phyloP scores from a whole-genome alignment of 2,113 vertebrate genomes.

The Numenius arquata region DNA sequence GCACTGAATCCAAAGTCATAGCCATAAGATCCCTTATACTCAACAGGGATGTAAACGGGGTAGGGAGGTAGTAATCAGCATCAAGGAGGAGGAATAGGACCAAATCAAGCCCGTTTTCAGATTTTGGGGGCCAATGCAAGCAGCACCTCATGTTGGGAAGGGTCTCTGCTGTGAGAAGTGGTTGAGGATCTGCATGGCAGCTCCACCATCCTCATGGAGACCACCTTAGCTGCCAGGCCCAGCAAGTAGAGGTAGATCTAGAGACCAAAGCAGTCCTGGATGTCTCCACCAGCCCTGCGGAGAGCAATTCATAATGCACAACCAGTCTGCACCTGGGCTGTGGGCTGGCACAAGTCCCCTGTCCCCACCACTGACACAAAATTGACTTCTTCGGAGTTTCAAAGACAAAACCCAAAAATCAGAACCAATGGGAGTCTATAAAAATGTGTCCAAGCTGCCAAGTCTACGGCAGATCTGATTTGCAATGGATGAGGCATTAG shows the following conservation, averaged over 20 bases:
- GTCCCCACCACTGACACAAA: not conserved
- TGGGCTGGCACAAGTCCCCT: not conserved
- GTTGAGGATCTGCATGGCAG: not conserved
- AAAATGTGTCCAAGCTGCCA: not conserved
- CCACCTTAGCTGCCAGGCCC: not conserved
- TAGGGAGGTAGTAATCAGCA: not conserved
- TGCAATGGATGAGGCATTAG: conserved; percentile 32
- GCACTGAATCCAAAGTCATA: not conserved
- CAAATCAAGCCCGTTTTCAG: not conserved
- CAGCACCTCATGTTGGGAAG: not conserved
- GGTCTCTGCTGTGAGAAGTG: not conserved
- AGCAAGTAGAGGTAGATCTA: not conserved
- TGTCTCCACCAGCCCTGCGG: not conserved
- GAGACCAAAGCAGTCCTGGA: not conserved
- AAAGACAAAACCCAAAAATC: conserved; percentile 1
- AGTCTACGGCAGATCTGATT: not conserved
- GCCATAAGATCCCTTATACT: not conserved
- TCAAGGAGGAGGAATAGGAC: not conserved
- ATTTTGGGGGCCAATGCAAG: not conserved
- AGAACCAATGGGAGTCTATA: conserved; percentile 12
- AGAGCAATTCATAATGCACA: not conserved
- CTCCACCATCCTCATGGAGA: not conserved
- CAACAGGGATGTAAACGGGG: not conserved
- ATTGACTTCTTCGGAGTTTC: not conserved
- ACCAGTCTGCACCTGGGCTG: not conserved